A percentile compares a stretch with the other conserved stretches of the same genome.
Evolutionary conservation across 2,888 invertebrate species (phyloP).

Genomic region (Eurytoma californica): DNA sequence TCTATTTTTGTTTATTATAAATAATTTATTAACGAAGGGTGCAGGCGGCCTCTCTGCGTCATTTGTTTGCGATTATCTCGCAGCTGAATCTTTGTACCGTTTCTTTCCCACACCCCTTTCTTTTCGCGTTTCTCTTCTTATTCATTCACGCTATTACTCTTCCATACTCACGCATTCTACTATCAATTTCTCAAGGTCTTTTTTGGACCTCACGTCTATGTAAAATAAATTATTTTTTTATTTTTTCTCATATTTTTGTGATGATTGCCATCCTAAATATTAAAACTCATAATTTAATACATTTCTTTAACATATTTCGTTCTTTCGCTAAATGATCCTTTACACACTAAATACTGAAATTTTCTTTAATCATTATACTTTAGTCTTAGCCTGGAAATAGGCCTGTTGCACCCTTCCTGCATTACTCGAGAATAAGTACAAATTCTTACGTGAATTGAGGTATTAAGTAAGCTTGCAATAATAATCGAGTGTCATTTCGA

Average conservation of each 20-base stretch:
- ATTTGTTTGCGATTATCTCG: slow-evolving; percentile 24
- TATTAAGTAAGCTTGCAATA: slow-evolving; percentile 44
- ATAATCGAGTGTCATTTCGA: slow-evolving; percentile 18
- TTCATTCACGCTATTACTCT: slow-evolving; percentile 33
- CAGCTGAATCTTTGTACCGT: slow-evolving; percentile 6
- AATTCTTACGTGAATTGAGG: slow-evolving; percentile 48
- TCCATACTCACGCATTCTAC: slow-evolving; percentile 31
- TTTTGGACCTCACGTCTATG: slow-evolving; percentile 42
- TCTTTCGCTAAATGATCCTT: slow-evolving; percentile 35
- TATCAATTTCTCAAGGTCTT: slow-evolving; percentile 49
- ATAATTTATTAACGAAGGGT: slow-evolving; percentile 62
- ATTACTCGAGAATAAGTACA: slow-evolving; percentile 61
- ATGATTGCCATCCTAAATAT: slow-evolving; percentile 37
- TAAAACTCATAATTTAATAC: slow-evolving; percentile 21
- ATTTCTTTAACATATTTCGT: slow-evolving; percentile 30
- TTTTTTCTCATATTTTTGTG: slow-evolving; percentile 14
- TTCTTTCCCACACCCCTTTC: slow-evolving; percentile 32
- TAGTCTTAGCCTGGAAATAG: slow-evolving; percentile 29
- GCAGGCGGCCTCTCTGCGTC: slow-evolving; percentile 56
- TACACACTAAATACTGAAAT: slow-evolving; percentile 52
- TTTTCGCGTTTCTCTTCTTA: slow-evolving; percentile 25
- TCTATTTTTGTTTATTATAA: slow-evolving; percentile 55
- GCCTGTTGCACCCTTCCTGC: slow-evolving; percentile 60
- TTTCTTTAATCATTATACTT: slow-evolving; percentile 34
- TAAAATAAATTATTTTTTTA: slow-evolving; percentile 46